Evolutionary conservation across 2,888 invertebrate genomes (phyloP).

Genomic region (Melipona bicolor): DNA sequence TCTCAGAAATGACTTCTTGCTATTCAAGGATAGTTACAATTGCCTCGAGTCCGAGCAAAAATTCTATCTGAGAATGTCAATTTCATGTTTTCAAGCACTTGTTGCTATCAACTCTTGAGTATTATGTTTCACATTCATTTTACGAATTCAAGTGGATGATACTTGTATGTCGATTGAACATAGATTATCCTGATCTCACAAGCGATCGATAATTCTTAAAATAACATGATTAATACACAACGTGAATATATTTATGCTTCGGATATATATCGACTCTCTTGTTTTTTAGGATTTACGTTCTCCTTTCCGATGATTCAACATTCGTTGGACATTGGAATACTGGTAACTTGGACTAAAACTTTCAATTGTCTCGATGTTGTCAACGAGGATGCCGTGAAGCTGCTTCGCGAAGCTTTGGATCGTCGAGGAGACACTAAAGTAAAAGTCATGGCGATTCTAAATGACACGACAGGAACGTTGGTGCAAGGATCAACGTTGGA

Average conservation of each 20-base stretch:
- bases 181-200: conserved; percentile 30
- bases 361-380: conserved; percentile 91
- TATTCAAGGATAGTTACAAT: background rate
- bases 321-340: conserved; percentile 89
- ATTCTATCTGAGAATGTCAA: background rate
- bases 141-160: conserved; percentile 41
- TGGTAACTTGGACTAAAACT: conserved; percentile 94
- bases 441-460: conserved; percentile 90
- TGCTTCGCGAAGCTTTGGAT: conserved; percentile 88
- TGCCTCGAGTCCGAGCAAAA: background rate
- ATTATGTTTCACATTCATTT: conserved; percentile 31
- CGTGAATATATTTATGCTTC: background rate
- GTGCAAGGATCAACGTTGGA: conserved; percentile 90
- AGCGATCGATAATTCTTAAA: conserved; percentile 7
- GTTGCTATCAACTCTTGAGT: conserved; percentile 37
- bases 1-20: background rate
- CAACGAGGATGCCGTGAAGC: conserved; percentile 88
- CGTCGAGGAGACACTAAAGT: conserved; percentile 86
- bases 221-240: background rate
- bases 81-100: conserved; percentile 16
- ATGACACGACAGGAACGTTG: conserved; percentile 91
- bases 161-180: conserved; percentile 25
- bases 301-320: conserved; percentile 93
- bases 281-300: conserved; percentile 90
- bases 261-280: background rate